Conservation (phyloP, 2,113 vertebrate genomes). For the Prionailurus viverrinus region DNA sequence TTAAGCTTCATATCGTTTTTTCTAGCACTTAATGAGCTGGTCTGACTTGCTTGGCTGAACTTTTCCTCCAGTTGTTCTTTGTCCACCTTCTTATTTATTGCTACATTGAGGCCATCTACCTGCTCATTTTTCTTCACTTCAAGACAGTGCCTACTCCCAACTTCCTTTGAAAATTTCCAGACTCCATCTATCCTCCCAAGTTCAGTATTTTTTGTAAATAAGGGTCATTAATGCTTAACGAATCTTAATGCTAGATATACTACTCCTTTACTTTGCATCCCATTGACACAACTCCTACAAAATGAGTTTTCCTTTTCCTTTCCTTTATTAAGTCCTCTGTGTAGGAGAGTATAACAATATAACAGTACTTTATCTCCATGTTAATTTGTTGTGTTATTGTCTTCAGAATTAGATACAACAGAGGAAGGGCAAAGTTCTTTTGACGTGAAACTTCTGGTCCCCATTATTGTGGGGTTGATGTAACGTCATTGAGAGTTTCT, state of each 20-base stretch:
- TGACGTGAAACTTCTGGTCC: not conserved
- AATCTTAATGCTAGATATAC: not conserved
- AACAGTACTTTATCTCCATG: not conserved
- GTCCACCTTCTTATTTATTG: not conserved
- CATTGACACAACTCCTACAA: not conserved
- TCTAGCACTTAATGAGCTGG: not conserved
- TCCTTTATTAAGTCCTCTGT: not conserved
- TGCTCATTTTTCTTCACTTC: not conserved
- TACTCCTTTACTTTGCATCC: constrained; percentile 16
- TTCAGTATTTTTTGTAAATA: constrained; percentile 24
- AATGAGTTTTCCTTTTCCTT: not conserved
- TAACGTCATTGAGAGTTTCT: not conserved
- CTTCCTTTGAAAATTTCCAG: not conserved
- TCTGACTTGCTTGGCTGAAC: not conserved
- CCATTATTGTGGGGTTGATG: not conserved
- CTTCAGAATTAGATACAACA: not conserved
- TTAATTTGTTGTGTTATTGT: not conserved
- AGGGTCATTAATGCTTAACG: not conserved
- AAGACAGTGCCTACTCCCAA: not conserved
- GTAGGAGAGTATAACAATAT: not conserved
- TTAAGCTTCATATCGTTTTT: not conserved
- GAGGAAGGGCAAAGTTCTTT: not conserved
- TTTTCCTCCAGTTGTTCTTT: not conserved
- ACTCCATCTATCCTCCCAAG: not conserved
- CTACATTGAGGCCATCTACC: not conserved